Conservation (phyloP, 2,797 vertebrate species). For the Lagorchestes hirsutus region DNA sequence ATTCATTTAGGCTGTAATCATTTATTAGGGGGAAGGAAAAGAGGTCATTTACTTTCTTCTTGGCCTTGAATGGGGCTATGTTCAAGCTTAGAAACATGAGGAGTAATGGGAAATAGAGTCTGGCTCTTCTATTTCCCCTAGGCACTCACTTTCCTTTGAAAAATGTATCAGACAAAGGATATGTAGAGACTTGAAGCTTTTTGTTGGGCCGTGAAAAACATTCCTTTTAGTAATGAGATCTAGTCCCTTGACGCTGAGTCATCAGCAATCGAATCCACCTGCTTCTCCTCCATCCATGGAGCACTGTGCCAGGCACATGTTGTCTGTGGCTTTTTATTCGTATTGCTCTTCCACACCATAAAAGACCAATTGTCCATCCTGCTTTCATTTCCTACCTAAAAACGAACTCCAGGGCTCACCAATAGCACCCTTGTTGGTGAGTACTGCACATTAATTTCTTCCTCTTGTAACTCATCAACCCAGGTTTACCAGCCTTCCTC, state of each 20-base stretch:
- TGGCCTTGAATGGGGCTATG: not conserved
- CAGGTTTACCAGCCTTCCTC: not conserved
- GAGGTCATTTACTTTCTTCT: not conserved
- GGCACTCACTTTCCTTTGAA: not conserved
- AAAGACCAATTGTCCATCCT: not conserved
- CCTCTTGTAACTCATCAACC: not conserved
- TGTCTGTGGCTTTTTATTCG: not conserved
- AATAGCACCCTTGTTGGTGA: not conserved
- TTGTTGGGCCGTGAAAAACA: not conserved
- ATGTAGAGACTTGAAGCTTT: conserved; percentile 3
- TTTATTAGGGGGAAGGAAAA: not conserved
- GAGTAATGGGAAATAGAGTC: not conserved
- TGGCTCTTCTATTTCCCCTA: not conserved
- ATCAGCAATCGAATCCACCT: not conserved
- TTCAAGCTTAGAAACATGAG: conserved; percentile 1
- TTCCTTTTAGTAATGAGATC: not conserved
- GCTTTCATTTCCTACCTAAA: not conserved
- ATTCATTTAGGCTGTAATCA: not conserved
- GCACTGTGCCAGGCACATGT: not conserved
- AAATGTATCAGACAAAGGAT: conserved; percentile 4
- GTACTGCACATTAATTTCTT: not conserved
- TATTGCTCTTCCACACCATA: not conserved
- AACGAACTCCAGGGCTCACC: not conserved
- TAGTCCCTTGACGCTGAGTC: not conserved
- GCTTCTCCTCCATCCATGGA: not conserved